Base-by-base conservation (phyloP, 1,140 invertebrate species). In the Plectrocnemia conspersa region DNA sequence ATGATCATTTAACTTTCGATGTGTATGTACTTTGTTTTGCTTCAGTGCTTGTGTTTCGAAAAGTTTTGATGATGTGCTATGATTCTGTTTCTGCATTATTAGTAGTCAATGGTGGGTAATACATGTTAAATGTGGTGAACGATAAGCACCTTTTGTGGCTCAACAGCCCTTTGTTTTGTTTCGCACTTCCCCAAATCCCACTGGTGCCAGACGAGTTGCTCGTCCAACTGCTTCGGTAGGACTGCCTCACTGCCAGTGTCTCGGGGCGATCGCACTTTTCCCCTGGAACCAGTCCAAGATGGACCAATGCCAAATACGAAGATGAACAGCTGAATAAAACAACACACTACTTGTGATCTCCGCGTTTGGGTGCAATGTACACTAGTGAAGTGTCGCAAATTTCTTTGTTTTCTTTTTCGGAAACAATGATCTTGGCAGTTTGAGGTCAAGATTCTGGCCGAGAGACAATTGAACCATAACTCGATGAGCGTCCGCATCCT, bases 251-350 rank as follows among this genome's bases (percentile, higher is more conserved):
- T 21, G 32, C 32, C 25, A 22, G 24, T 23, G 9, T 53, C 19
- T 41, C 18, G 16, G 19, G 32, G n/a, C 38, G 29, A 54, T 25
- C 23, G n/a, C 40, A 11, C 22, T 33, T 27, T 29, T n/a, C 32
- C 25, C 25, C 53, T 58, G 56, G 56, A 52, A 29, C 15, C 11
- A 29, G 24, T 49, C 50, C 56, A 58, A 54, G 11, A 35, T 58
- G 56, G 56, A 24, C 0, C 9, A 5, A 2, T 13, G 56, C 56
- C 56, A 58, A 58, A 44, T 47, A 58, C 56, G 52, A 58, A 58
- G 52, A 49, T 52, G 24, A 49, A 49, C 38, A 41, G 45, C 42
- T 38, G 33, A 41, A 47, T 29, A 44, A 32, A 45, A 42, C 36
- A 48, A 56, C 49, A 50, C n/a, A n/a, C 4, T 33, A 24, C 35